These are phyloP conservation scores for Enteromius paludinosus DNA, from an alignment of 2,797 vertebrate species.

Conservation along the genomic window DNA sequence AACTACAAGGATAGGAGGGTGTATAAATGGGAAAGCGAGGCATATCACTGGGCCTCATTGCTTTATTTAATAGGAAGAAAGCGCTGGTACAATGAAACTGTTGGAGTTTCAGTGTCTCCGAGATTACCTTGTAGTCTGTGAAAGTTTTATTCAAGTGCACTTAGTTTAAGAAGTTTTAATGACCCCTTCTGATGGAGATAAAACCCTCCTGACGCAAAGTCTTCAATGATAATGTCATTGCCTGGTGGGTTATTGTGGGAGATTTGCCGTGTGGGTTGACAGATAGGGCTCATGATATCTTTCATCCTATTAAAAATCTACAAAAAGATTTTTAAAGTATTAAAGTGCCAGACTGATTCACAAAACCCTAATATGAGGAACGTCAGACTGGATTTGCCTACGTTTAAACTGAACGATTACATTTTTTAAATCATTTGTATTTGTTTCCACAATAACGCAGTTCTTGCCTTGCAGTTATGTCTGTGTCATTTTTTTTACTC, in stretches of 20 bases:
- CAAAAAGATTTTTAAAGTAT: neutral
- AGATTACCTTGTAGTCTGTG: constrained; percentile 19
- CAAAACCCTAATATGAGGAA: constrained; percentile 17
- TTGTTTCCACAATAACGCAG: neutral
- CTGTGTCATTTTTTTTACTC: neutral
- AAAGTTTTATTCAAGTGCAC: constrained; percentile 31
- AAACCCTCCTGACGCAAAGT: constrained; percentile 20
- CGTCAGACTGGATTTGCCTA: neutral
- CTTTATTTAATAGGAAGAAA: constrained; percentile 3
- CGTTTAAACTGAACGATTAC: neutral
- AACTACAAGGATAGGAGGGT: neutral
- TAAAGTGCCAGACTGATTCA: constrained; percentile 15
- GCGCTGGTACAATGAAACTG: neutral
- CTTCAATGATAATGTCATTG: constrained; percentile 12
- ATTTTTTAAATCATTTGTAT: neutral
- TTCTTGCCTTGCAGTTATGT: neutral
- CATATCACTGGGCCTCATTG: neutral
- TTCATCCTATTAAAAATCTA: constrained; percentile 26
- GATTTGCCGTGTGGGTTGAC: constrained; percentile 5
- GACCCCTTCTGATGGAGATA: constrained; percentile 27
- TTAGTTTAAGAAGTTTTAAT: constrained; percentile 38
- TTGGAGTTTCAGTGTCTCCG: neutral
- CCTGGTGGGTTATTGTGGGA: neutral
- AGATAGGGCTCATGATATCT: constrained; percentile 30
- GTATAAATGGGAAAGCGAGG: neutral